Evolutionary conservation across 2,113 vertebrate species (phyloP).

Genomic region (Silurus meridionalis): DNA sequence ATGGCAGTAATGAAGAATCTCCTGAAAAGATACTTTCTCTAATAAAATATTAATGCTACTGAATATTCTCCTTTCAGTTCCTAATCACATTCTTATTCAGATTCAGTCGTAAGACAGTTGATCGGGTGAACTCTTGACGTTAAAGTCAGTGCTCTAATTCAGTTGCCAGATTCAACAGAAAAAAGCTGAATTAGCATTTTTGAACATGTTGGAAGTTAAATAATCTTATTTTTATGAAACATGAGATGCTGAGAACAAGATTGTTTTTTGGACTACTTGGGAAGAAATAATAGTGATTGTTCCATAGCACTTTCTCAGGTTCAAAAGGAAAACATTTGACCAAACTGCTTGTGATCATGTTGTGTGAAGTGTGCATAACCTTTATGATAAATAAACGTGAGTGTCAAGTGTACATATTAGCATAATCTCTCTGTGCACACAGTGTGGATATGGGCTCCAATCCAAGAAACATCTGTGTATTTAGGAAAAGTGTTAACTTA

Average conservation of each 20-base stretch:
- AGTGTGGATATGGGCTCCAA: too few species aligned
- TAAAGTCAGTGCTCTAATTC: background rate
- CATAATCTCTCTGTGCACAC: background rate
- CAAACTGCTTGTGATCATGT: background rate
- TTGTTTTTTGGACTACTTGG: conserved; percentile 1
- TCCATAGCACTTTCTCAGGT: background rate
- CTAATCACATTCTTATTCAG: background rate
- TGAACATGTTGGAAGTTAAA: background rate
- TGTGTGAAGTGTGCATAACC: background rate
- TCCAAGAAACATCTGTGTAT: too few species aligned
- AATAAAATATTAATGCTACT: background rate
- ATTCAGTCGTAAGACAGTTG: background rate
- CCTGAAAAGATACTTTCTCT: background rate
- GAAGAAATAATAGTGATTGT: conserved; percentile 24
- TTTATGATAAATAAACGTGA: background rate
- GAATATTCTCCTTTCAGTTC: conserved; percentile 1
- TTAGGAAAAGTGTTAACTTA: too few species aligned
- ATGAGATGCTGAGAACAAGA: conserved; percentile 15
- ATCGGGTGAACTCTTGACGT: background rate
- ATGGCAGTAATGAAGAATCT: background rate
- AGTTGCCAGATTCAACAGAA: conserved; percentile 24
- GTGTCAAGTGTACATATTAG: background rate
- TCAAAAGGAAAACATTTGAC: conserved; percentile 8
- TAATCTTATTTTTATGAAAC: conserved; percentile 18
- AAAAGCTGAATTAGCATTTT: conserved; percentile 10